phyloP scores from a whole-genome alignment of 2,113 vertebrate species.

The Baryphthengus martii region DNA sequence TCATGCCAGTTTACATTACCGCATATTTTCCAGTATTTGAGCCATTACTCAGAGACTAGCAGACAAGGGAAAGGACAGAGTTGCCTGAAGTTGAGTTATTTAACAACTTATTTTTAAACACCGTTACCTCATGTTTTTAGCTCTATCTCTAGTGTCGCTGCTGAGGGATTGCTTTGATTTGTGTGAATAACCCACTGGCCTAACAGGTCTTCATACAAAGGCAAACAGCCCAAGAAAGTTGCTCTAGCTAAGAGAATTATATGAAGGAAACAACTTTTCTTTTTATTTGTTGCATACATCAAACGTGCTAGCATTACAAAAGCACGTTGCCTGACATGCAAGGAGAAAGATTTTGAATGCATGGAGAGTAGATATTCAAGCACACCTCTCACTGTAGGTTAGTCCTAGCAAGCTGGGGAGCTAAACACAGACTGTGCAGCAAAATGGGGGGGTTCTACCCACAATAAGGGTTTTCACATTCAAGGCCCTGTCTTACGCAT shows the following conservation, averaged over 20 bases:
- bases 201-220: neutral
- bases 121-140: neutral
- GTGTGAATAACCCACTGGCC: neutral
- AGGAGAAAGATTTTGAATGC: neutral
- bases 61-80: neutral
- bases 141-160: neutral
- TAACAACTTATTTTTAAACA: constrained; percentile 22
- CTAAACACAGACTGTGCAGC: neutral
- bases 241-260: neutral
- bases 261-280: neutral
- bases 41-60: neutral
- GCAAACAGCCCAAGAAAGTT: neutral
- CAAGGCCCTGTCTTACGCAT: neutral
- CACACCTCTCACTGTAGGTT: neutral
- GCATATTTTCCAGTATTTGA: constrained; percentile 12
- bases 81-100: neutral
- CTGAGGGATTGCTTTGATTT: neutral
- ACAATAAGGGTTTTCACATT: neutral
- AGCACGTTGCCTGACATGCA: accelerated
- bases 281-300: neutral
- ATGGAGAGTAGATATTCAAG: neutral
- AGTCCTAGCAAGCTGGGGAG: neutral
- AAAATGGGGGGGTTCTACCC: neutral
- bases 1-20: neutral
- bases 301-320: neutral